Evolutionary conservation across 2,113 vertebrate species (phyloP).

Genomic region (Podarcis muralis): DNA sequence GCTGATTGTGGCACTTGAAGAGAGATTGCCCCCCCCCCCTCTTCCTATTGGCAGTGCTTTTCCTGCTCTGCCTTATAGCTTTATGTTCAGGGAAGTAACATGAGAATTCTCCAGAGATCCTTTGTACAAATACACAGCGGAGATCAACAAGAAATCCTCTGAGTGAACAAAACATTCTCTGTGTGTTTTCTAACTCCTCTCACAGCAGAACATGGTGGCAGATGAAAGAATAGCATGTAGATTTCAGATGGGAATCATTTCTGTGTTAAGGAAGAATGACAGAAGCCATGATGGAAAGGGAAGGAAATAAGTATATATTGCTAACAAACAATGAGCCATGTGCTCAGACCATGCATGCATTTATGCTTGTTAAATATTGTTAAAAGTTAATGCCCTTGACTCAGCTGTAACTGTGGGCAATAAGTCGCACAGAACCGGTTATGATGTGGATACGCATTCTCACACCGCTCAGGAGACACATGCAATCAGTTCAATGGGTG

Average conservation of each 20-base stretch:
- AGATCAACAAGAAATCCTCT: constrained; percentile 66
- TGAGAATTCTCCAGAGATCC: constrained; percentile 59
- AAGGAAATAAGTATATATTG: not conserved
- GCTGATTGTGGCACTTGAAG: constrained; percentile 14
- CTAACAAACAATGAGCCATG: not conserved
- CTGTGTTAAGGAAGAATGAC: constrained; percentile 33
- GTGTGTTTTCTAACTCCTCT: constrained; percentile 59
- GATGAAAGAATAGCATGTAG: constrained; percentile 14
- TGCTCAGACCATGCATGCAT: not conserved
- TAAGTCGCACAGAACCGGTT: rapidly evolving
- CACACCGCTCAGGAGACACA: constrained; percentile 7
- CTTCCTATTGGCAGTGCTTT: constrained; percentile 35
- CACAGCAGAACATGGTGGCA: constrained; percentile 42
- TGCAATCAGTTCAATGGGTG: not conserved
- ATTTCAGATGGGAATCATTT: constrained; percentile 33
- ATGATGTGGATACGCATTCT: not conserved
- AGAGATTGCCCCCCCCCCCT: constrained; percentile 4
- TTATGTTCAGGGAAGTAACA: constrained; percentile 59
- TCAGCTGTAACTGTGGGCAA: not conserved
- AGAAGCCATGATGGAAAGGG: not conserved
- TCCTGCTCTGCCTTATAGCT: constrained; percentile 52
- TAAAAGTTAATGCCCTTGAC: not conserved
- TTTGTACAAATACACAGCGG: constrained; percentile 65
- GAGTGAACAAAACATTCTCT: constrained; percentile 63
- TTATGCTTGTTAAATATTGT: not conserved